Conservation (phyloP, 2,797 vertebrate genomes). For the Coregonus ussuriensis region DNA sequence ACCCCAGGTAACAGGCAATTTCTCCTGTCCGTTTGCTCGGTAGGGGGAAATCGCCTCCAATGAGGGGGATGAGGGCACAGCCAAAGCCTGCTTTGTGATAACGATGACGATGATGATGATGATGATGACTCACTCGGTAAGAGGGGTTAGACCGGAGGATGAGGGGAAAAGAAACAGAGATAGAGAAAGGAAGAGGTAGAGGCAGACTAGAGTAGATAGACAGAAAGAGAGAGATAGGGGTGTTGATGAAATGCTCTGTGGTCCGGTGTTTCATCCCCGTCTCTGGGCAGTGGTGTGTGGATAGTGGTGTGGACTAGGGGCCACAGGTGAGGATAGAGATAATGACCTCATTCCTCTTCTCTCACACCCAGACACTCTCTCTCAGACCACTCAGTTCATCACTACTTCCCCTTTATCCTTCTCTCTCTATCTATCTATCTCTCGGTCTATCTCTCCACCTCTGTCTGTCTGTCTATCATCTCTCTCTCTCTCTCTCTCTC, state of each 20-base stretch:
- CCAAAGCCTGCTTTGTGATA: slow-evolving; percentile 32
- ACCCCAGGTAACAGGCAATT: slow-evolving; percentile 95
- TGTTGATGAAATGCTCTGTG: background rate
- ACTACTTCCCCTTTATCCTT: slow-evolving; percentile 50
- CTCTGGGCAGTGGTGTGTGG: slow-evolving; percentile 20
- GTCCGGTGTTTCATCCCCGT: slow-evolving; percentile 13
- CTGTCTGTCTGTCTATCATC: too few species aligned
- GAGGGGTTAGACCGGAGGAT: background rate
- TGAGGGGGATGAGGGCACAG: slow-evolving; percentile 24
- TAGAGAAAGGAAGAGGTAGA: slow-evolving; percentile 13
- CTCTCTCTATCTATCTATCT: slow-evolving; percentile 3
- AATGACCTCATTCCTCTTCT: slow-evolving; percentile 77
- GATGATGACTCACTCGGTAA: background rate
- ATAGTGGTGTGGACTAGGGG: slow-evolving; percentile 54
- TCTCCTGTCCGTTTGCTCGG: slow-evolving; percentile 85
- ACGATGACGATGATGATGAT: slow-evolving; percentile 26
- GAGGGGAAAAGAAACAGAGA: slow-evolving; percentile 39
- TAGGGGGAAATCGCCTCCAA: slow-evolving; percentile 63
- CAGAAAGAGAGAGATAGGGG: slow-evolving; percentile 26
- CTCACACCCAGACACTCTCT: slow-evolving; percentile 60
- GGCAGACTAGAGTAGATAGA: slow-evolving; percentile 31
- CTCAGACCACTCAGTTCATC: slow-evolving; percentile 67
- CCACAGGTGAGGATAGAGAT: slow-evolving; percentile 73
- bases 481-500: too few species aligned
- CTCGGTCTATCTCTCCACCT: too few species aligned